Percentiles rank a stretch among this genome's conserved stretches.
Evolutionary conservation across 23 tunicate genomes (phyloP).

Genomic region (Diplosoma virens): DNA sequence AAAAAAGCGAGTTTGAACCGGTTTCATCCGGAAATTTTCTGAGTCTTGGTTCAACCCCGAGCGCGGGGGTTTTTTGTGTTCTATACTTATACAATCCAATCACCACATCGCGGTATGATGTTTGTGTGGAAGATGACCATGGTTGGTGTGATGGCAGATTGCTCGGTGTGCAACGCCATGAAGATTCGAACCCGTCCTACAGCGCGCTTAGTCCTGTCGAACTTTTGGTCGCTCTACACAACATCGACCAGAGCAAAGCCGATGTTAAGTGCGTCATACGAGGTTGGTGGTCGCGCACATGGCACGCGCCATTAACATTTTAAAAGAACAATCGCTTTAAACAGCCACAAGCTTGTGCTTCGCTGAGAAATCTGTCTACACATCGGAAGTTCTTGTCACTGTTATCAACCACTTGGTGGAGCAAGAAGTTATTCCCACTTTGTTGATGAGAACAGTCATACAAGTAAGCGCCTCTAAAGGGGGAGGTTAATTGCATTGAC

Average conservation of each 20-base stretch:
- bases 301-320: not conserved
- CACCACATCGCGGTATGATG: no score
- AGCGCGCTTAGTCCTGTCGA: slow-evolving; percentile 80
- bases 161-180: slow-evolving; percentile 76
- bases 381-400: slow-evolving; percentile 90
- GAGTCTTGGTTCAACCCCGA: no score
- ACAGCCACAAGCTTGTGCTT: slow-evolving; percentile 87
- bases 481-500: not conserved
- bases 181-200: slow-evolving; percentile 40
- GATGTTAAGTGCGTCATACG: slow-evolving; percentile 77
- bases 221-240: slow-evolving; percentile 80
- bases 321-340: not conserved
- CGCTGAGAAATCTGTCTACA: slow-evolving; percentile 86
- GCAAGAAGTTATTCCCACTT: slow-evolving; percentile 68
- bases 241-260: slow-evolving; percentile 63
- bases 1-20: no score
- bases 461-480: slow-evolving; percentile 56
- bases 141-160: no score
- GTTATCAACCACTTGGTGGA: slow-evolving; percentile 85
- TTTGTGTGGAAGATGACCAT: no score
- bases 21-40: no score
- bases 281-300: slow-evolving; percentile 18
- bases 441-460: slow-evolving; percentile 90
- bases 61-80: no score
- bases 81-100: no score